Percentiles rank a stretch among this genome's conserved stretches.
These are phyloP conservation scores for Drosophila mettleri DNA, from an alignment of 2,888 invertebrate species.

Conservation along the genomic window DNA sequence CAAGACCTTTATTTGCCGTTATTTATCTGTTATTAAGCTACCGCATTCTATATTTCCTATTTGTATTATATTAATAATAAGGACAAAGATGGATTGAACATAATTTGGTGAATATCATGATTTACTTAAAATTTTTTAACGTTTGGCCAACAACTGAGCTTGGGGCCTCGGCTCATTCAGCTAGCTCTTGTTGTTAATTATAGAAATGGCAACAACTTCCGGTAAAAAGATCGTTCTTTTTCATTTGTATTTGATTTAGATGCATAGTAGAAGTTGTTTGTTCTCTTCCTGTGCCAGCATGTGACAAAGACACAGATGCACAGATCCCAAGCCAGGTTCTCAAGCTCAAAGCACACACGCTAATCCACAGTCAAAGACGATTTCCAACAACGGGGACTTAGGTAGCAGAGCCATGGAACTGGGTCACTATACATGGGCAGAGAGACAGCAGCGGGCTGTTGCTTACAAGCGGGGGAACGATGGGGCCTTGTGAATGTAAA, in stretches of 20 bases:
- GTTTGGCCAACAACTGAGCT: neutral
- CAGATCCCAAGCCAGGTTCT: constrained; percentile 34
- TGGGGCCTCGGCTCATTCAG: neutral
- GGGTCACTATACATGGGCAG: constrained; percentile 46
- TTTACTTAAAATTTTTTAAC: too few species aligned
- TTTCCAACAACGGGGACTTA: constrained; percentile 22
- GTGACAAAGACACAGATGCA: constrained; percentile 5
- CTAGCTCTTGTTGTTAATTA: constrained; percentile 15
- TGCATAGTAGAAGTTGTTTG: constrained; percentile 5
- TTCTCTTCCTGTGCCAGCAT: constrained; percentile 26
- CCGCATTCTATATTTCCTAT: too few species aligned
- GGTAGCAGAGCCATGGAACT: constrained; percentile 46
- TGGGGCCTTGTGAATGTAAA: constrained; percentile 23
- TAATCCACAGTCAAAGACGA: constrained; percentile 26
- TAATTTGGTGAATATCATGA: too few species aligned
- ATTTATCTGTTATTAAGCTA: too few species aligned
- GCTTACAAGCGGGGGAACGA: neutral
- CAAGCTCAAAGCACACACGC: constrained; percentile 19
- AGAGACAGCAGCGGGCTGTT: neutral
- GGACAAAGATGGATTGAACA: too few species aligned
- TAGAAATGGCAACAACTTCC: constrained; percentile 55
- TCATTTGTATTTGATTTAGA: constrained; percentile 18
- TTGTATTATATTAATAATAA: too few species aligned
- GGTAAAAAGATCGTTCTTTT: constrained; percentile 34
- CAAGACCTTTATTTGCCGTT: too few species aligned